Conservation (phyloP, 2,113 vertebrate species). For the Oenanthe oenanthe region DNA sequence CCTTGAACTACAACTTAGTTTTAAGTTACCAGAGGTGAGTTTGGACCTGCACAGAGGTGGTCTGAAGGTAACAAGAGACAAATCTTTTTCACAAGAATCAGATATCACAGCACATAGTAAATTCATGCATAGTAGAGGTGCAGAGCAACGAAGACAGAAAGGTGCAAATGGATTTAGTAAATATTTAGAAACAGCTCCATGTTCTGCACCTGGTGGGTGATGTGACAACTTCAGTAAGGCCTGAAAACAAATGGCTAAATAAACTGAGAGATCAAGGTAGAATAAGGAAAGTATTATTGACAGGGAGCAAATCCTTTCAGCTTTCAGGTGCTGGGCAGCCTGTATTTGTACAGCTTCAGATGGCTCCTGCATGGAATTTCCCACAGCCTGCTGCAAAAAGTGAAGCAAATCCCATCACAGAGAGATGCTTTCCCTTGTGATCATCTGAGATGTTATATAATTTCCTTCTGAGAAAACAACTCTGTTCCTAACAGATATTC, state of each 20-base stretch:
- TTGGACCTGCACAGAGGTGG: neutral
- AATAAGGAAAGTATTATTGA: neutral
- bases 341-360: neutral
- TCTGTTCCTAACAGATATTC: neutral
- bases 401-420: neutral
- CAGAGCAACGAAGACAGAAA: neutral
- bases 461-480: neutral
- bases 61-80: neutral
- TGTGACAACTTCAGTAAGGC: neutral
- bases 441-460: neutral
- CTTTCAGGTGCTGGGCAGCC: neutral
- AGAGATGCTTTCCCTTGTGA: neutral
- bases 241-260: neutral
- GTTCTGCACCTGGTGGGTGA: neutral
- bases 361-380: neutral
- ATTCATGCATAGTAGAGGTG: neutral
- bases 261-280: neutral
- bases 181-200: neutral
- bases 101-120: neutral
- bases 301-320: neutral
- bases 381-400: accelerated
- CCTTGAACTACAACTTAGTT: neutral
- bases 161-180: neutral
- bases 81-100: neutral
- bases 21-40: neutral